Base-by-base conservation (phyloP, 2,797 vertebrate genomes). In the Poeciliopsis presidionis region DNA sequence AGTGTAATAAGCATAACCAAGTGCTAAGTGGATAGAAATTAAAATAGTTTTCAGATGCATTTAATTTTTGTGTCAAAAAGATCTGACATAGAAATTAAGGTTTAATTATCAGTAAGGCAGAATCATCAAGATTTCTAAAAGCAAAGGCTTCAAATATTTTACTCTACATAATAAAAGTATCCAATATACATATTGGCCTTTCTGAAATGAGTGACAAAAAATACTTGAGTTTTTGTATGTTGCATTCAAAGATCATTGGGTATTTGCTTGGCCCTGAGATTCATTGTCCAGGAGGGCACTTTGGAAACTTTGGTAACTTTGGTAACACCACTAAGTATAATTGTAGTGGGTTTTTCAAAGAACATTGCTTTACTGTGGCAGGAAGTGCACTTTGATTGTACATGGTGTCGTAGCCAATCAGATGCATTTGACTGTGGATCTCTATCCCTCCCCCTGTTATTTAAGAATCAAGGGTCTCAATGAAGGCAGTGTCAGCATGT, bases 401-500 rank as follows among this genome's bases (percentile, higher is more conserved):
- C 25, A 5, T 55, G 43, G 0, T n/a, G 13, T 65, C 25, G 36
- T 51, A 79, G 33, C 84, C 82, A 86, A 82, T 86, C 76, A 81
- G 28, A 47, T 57, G 11, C 63, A 55, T 53, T 55, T 77, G 28
- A 51, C n/a, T 47, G 57, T 74, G 12, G 0, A n/a, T 74, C n/a
- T 39, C 39, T 1, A 2, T 70, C 4, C 73, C 33, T 11, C 57
- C 25, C 71, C 47, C 33, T 41, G 14, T 72, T 22, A 22, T 7
- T 80, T 69, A 82, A 72, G 72, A 33, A 71, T 36, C 25, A 36
- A 5, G 0, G 8, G 7, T 16, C 46, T 30, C 22, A 16, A 16
- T 59, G 46, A 81, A 53, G 1, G 28, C 69, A 83, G 25, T 20
- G 46, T 75, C 59, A 83, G 1, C 14, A 86, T 88, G 82, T 65